Evolutionary conservation across 2,888 invertebrate species (phyloP).

Genomic region (Odontothrips loti): DNA sequence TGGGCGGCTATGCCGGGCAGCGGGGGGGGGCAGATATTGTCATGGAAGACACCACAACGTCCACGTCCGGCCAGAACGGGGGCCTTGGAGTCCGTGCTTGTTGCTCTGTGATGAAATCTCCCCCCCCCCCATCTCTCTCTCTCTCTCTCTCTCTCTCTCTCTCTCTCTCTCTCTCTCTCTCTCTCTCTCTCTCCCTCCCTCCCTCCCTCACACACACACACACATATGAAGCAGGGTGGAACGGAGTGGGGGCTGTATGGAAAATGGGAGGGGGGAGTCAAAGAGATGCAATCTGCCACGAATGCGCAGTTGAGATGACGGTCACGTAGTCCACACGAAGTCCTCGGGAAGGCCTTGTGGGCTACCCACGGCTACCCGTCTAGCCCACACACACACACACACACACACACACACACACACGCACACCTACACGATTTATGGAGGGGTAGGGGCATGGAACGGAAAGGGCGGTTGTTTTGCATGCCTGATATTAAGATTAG

Average conservation of each 20-base stretch:
- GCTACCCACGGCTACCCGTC: background rate
- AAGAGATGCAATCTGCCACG: too few species aligned
- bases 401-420: background rate
- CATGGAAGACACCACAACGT: background rate
- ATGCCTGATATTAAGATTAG: too few species aligned
- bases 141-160: too few species aligned
- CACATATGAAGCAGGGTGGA: background rate
- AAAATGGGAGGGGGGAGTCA: too few species aligned
- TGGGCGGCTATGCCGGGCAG: background rate
- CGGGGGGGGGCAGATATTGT: background rate
- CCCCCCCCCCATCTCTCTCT: too few species aligned
- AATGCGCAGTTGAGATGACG: background rate
- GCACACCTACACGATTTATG: background rate
- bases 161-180: too few species aligned
- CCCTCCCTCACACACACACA: too few species aligned
- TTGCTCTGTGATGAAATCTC: background rate
- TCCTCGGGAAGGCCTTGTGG: background rate
- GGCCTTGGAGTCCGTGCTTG: background rate
- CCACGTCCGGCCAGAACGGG: background rate
- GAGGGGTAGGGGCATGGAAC: too few species aligned
- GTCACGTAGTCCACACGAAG: background rate
- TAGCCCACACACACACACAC: background rate
- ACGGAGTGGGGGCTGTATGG: background rate
- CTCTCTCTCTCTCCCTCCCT: too few species aligned
- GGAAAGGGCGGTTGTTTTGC: too few species aligned